Evolutionary conservation across 1,140 invertebrate genomes (phyloP), one percentile per base, ranked within the genome.

Genomic region (Thaumetopoea pityocampa): DNA sequence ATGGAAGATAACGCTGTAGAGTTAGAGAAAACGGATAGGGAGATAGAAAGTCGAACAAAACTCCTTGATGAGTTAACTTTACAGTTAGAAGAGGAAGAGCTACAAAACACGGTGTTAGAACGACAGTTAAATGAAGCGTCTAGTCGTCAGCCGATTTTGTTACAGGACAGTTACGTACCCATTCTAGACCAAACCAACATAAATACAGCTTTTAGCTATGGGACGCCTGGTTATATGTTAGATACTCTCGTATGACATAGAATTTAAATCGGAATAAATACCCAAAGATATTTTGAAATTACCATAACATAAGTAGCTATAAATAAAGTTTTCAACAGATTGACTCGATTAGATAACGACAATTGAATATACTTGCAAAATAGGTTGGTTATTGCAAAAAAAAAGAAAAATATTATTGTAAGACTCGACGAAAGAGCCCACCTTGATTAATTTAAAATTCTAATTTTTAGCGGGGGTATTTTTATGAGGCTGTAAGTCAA

Each of bases 51-150:
- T 18, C 88, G 91, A 67, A 83, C 89, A 55, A 85, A 87, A 41
- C 77, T 90, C 5, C 65, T 93, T 3, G 88, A 91, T 32, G 87
- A 87, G 37, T 74, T 93, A 17, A 89, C 90, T 22, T 68, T 85
- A 38, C 90, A 93, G 52, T 73, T 93, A 32, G 87, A 89, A 17
- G 85, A 87, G 49, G 87, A 89, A 35, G 90, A 92, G 40, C 67
- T 86, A 29, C 88, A 91, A 56, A 86, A 76, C 33, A 61, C 73
- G 1, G 60, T 82, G 28, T 38, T 85, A 37, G 82, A 85, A 33
- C 68, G 62, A 22, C 74, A 85, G 41, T 41, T 85, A 7, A 82
- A 83, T 29, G 78, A 84, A 48, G 62, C 77, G 3, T 78, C 76
- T 4, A 79, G 70, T 63, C 55, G 80, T 41, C 80, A 84, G 32